Evolutionary conservation across 2,888 invertebrate genomes (phyloP), one percentile per base, ranked within the genome.

Genomic region (Torymus aiolomorphi): DNA sequence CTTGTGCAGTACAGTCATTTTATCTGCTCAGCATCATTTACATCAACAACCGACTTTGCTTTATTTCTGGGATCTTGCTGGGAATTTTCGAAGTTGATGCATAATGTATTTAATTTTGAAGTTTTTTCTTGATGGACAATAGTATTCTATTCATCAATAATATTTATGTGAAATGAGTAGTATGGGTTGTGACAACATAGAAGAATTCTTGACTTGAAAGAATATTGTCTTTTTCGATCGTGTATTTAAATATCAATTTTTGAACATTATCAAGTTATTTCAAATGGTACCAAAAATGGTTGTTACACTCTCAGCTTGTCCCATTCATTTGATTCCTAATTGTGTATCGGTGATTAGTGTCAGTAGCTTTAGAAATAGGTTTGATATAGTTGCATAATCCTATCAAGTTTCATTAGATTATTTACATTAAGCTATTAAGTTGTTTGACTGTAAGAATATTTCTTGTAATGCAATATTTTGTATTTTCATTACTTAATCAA

Each of bases 1-100:
- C 54, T 78, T 73, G 78, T 71, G 61, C 42, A 61, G 72, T 78
- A 61, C 78, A 78, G 70, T 78, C 42, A 78, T 73, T 78, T 78
- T 62, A 72, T 61, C 65, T 73, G 67, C 67, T 78, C 78, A 78
- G 62, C 78, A 73, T 73, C 73, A 18, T 78, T 78, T 73, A 18
- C 72, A 20, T 71, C 78, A 67, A 78, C 73, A 77, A 66, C 42
- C 72, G 13, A 72, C 70, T 65, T 77, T 61, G 24, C 16, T 72
- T 72, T 66, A 57, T 42, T 49, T 62, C 31, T 59, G 63, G 77
- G 42, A 66, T 52, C 59, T 72, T 51, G 10, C 66, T 77, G 66
- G 13, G 66, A 72, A 52, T 13, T 72, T 57, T 71, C 31, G 52
- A 56, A 78, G 67, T 73, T 59, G 24, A 42, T 61, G 24, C 51